Evolutionary conservation across 2,113 vertebrate species (phyloP).

Genomic region (Ornithorhynchus anatinus): DNA sequence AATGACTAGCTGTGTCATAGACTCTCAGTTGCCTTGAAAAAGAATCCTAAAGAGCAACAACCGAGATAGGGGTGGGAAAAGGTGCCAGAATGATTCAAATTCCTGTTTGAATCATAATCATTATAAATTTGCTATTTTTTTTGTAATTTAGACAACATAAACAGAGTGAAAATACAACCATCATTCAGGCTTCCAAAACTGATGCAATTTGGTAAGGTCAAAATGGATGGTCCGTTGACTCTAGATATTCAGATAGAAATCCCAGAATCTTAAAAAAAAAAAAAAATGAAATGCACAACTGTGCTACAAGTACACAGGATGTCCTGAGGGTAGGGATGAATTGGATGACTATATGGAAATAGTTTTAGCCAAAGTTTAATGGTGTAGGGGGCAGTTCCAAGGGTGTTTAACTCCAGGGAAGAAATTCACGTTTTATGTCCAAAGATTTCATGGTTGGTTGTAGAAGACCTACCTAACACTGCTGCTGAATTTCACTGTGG

Average conservation of each 20-base stretch:
- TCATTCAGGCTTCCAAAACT: background rate
- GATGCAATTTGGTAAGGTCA: background rate
- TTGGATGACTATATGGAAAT: constrained; percentile 26
- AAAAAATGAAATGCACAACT: background rate
- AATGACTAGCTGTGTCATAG: background rate
- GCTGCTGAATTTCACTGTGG: too few relatives aligned
- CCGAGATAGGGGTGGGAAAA: background rate
- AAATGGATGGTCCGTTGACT: constrained; percentile 23
- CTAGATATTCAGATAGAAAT: constrained; percentile 17
- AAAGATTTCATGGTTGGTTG: background rate
- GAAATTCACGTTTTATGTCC: constrained; percentile 33
- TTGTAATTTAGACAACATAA: constrained; percentile 2
- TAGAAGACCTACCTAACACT: constrained; percentile 15
- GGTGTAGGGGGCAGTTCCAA: constrained; percentile 18
- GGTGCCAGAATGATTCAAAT: constrained; percentile 6
- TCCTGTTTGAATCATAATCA: background rate
- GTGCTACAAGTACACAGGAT: constrained; percentile 7
- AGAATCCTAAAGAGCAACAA: constrained; percentile 11
- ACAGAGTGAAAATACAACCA: background rate
- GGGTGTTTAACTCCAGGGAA: background rate
- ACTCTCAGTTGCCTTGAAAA: constrained; percentile 13
- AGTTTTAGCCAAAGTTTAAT: constrained; percentile 21
- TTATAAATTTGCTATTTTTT: background rate
- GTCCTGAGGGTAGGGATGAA: background rate
- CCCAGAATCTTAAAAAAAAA: background rate